Conservation (phyloP, 2,113 vertebrate genomes). For the Ariopsis seemanni region DNA sequence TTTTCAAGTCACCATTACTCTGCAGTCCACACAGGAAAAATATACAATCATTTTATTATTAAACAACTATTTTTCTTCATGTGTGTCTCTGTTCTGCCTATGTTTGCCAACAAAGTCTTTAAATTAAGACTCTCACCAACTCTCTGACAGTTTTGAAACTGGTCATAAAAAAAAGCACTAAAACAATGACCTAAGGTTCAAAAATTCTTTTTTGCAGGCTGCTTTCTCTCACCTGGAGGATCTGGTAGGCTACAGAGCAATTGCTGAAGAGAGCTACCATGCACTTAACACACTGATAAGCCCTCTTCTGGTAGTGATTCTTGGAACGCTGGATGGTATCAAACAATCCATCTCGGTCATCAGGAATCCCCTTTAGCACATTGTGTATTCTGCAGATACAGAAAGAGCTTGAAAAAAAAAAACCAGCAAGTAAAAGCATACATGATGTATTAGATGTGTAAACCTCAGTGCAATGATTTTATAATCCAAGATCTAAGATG, state of each 20-base stretch:
- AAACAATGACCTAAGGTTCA: background rate
- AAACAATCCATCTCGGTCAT: constrained; percentile 95
- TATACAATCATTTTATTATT: background rate
- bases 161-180: background rate
- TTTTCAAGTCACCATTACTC: constrained; percentile 97
- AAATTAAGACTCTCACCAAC: background rate
- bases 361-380: constrained; percentile 95
- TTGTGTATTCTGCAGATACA: constrained; percentile 88
- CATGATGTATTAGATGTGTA: no score
- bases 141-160: background rate
- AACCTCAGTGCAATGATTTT: no score
- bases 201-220: background rate
- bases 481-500: no score
- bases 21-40: constrained; percentile 57
- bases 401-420: background rate
- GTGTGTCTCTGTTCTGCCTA: background rate
- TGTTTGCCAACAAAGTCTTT: background rate
- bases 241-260: constrained; percentile 97
- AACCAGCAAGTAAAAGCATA: background rate
- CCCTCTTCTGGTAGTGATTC: constrained; percentile 98
- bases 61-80: background rate
- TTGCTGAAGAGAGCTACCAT: constrained; percentile 98
- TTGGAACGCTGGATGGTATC: constrained; percentile 99
- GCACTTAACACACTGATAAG: constrained; percentile 98
- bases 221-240: constrained; percentile 83